Conservation (phyloP, 2,888 invertebrate genomes). For the Carcina quercana region DNA sequence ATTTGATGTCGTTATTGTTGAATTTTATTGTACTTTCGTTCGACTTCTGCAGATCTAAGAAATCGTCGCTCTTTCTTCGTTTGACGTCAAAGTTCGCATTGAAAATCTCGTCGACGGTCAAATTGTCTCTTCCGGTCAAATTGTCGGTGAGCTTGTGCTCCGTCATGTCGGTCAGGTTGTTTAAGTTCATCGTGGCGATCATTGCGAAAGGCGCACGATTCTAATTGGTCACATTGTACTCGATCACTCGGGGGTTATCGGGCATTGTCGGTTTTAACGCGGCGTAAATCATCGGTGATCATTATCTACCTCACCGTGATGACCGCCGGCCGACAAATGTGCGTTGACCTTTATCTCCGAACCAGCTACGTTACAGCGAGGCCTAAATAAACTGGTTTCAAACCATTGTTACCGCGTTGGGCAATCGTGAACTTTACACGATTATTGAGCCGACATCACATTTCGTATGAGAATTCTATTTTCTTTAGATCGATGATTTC, state of each 20-base stretch:
- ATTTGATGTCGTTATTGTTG: constrained; percentile 39
- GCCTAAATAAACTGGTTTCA: constrained; percentile 32
- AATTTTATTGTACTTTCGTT: constrained; percentile 15
- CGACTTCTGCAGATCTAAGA: constrained; percentile 9
- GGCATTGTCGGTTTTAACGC: constrained; percentile 65
- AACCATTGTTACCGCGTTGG: constrained; percentile 59
- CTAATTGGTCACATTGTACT: constrained; percentile 67
- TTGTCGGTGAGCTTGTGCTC: too few relatives aligned
- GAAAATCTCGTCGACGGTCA: constrained; percentile 51
- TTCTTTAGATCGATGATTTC: constrained; percentile 57
- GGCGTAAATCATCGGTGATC: constrained; percentile 70
- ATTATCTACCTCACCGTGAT: constrained; percentile 53
- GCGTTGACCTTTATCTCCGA: constrained; percentile 28
- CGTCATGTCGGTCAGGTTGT: constrained; percentile 46
- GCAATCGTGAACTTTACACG: constrained; percentile 72
- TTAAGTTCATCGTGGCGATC: constrained; percentile 62
- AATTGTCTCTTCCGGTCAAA: too few relatives aligned
- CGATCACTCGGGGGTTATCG: constrained; percentile 44
- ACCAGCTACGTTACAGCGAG: constrained; percentile 36
- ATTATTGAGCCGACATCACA: constrained; percentile 65
- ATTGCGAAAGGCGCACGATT: constrained; percentile 31
- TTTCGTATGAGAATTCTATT: constrained; percentile 72
- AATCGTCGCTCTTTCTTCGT: constrained; percentile 40
- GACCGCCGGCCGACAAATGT: constrained; percentile 49
- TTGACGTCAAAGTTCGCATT: constrained; percentile 42